These are phyloP conservation scores for Thymelicus sylvestris DNA, from an alignment of 2,888 invertebrate genomes.

Conservation along the genomic window DNA sequence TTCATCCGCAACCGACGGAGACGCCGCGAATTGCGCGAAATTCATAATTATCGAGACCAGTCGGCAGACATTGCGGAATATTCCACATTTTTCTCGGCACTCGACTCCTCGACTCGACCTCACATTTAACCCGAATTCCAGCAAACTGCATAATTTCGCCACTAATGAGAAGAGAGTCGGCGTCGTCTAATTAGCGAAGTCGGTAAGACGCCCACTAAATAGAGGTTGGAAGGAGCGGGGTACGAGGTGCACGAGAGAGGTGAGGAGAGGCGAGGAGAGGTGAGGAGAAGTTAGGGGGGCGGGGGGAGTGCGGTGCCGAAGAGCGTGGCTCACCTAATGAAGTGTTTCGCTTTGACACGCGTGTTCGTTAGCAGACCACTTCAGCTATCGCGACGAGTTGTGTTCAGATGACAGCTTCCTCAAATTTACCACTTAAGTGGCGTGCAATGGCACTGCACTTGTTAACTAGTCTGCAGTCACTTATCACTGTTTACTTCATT, in stretches of 20 bases:
- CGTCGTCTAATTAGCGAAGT: conserved; percentile 81
- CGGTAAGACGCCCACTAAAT: conserved; percentile 79
- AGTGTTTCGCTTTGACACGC: conserved; percentile 84
- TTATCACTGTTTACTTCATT: conserved; percentile 52
- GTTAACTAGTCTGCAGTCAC: conserved; percentile 67
- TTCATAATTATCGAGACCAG: conserved; percentile 36
- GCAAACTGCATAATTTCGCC: conserved; percentile 82
- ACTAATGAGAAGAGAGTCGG: conserved; percentile 81
- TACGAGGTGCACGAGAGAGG: conserved; percentile 43
- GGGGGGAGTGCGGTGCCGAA: conserved; percentile 51
- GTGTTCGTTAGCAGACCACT: conserved; percentile 84
- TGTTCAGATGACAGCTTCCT: conserved; percentile 80
- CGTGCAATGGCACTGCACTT: conserved; percentile 71
- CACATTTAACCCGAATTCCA: conserved; percentile 79
- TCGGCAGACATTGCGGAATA: conserved; percentile 44
- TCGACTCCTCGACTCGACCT: conserved; percentile 70
- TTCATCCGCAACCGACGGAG: conserved; percentile 19
- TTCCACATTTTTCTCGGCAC: conserved; percentile 60
- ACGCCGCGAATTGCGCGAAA: conserved; percentile 32
- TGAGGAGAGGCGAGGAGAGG: conserved; percentile 49
- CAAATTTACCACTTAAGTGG: conserved; percentile 81
- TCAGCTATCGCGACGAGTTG: conserved; percentile 70
- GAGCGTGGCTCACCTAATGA: conserved; percentile 81
- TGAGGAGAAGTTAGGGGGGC: conserved; percentile 45
- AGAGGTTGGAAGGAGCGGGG: conserved; percentile 53